These are phyloP conservation scores for Parasteatoda lunata DNA, from an alignment of 2,888 invertebrate species.

Conservation along the genomic window DNA sequence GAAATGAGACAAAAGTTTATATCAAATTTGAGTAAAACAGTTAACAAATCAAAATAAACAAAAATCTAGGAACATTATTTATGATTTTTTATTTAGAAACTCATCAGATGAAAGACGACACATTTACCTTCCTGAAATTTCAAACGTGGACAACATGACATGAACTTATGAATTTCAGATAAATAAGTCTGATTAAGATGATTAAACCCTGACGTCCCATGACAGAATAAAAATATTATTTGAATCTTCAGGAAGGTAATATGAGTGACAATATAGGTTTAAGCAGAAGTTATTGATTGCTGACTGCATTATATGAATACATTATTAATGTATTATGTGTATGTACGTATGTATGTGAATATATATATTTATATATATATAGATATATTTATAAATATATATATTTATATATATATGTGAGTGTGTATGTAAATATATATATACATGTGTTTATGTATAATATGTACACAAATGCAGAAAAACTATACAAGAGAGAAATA, in stretches of 20 bases:
- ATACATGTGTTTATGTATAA: constrained; percentile 20
- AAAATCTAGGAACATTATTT: constrained; percentile 54
- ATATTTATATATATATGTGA: constrained; percentile 35
- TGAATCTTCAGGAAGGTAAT: constrained; percentile 63
- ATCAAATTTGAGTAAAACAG: no score
- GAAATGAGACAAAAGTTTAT: no score
- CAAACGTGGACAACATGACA: constrained; percentile 55
- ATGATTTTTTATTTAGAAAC: constrained; percentile 50
- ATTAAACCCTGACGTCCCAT: constrained; percentile 52
- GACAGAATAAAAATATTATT: constrained; percentile 61
- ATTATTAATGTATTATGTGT: no score
- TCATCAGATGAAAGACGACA: constrained; percentile 46
- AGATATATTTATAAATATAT: constrained; percentile 48
- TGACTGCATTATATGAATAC: constrained; percentile 25
- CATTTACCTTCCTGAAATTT: constrained; percentile 64
- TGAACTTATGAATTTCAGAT: constrained; percentile 45
- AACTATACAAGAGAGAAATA: constrained; percentile 34
- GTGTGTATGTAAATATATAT: constrained; percentile 30
- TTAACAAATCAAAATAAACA: background rate
- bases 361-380: constrained; percentile 65
- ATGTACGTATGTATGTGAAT: background rate
- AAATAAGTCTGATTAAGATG: constrained; percentile 50
- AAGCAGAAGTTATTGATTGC: constrained; percentile 66
- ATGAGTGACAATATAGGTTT: constrained; percentile 54
- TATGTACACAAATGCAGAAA: constrained; percentile 61